Percentiles rank a stretch among this genome's conserved stretches.
Conservation (phyloP, 2,113 vertebrate species). For the Paratilapia polleni region DNA sequence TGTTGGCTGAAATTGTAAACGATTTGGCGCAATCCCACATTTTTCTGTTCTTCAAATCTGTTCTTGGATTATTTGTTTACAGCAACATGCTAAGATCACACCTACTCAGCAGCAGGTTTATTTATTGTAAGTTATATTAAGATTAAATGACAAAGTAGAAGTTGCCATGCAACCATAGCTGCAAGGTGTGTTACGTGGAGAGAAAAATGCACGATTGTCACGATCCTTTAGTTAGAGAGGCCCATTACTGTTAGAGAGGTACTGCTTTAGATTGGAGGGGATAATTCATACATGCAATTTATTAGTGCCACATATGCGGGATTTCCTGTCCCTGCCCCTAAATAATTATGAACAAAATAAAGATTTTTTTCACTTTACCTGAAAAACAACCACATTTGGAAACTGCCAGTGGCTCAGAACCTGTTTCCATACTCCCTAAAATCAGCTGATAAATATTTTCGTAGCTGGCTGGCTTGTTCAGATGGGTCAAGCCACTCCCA, state of each 20-base stretch:
- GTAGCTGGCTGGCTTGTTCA: neutral
- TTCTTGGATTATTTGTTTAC: neutral
- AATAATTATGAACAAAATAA: neutral
- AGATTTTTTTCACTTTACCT: too few relatives aligned
- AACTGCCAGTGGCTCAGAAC: neutral
- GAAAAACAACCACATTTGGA: neutral
- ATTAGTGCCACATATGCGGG: neutral
- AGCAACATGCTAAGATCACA: neutral
- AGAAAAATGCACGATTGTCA: neutral
- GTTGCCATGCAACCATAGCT: neutral
- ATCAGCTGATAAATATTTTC: constrained; percentile 4
- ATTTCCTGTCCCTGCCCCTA: neutral
- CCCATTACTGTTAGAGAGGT: neutral
- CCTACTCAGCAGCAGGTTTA: neutral
- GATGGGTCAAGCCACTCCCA: neutral
- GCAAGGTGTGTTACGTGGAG: neutral
- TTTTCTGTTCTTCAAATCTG: neutral
- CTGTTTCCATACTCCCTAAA: neutral
- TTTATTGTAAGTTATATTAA: neutral
- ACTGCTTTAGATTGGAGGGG: neutral
- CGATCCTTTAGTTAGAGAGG: neutral
- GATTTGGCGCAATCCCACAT: neutral
- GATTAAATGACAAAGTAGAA: neutral
- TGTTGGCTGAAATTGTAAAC: neutral
- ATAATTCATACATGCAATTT: neutral